Conservation (phyloP, 2,888 invertebrate species). For the Napeogenes inachia region DNA sequence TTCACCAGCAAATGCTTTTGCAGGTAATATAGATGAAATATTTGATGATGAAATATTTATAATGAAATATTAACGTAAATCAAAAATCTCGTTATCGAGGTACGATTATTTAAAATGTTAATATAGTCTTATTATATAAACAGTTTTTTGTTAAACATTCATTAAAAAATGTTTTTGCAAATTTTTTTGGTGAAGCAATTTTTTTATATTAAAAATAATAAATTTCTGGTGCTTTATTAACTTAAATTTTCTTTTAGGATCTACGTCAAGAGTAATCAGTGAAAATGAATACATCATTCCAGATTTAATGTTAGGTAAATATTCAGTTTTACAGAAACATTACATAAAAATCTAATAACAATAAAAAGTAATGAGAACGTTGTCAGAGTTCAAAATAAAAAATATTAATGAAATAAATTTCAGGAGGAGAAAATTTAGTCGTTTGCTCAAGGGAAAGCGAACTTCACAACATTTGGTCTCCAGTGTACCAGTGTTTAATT, state of each 20-base stretch:
- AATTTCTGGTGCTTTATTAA: not conserved
- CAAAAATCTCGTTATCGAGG: too few relatives aligned
- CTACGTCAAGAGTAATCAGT: constrained; percentile 41
- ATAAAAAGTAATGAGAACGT: constrained; percentile 16
- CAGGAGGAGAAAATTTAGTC: constrained; percentile 42
- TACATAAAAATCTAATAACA: not conserved
- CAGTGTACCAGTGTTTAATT: constrained; percentile 44
- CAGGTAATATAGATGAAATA: constrained; percentile 2
- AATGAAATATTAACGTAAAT: too few relatives aligned
- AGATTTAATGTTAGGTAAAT: constrained; percentile 43
- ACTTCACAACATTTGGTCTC: constrained; percentile 46
- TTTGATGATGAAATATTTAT: too few relatives aligned
- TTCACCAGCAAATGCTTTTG: constrained; percentile 13
- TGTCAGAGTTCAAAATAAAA: too few relatives aligned
- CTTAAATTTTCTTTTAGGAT: constrained; percentile 37
- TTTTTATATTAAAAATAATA: not conserved
- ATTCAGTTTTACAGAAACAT: not conserved
- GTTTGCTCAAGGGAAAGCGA: constrained; percentile 48
- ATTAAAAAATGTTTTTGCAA: too few relatives aligned
- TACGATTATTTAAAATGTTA: too few relatives aligned
- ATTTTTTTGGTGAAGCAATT: not conserved
- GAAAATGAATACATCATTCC: constrained; percentile 42
- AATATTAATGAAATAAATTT: constrained; percentile 9
- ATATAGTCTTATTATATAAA: too few relatives aligned
- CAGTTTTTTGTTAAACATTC: too few relatives aligned